phyloP scores from a whole-genome alignment of 2,797 vertebrate genomes.

The Rhinoraja longicauda region DNA sequence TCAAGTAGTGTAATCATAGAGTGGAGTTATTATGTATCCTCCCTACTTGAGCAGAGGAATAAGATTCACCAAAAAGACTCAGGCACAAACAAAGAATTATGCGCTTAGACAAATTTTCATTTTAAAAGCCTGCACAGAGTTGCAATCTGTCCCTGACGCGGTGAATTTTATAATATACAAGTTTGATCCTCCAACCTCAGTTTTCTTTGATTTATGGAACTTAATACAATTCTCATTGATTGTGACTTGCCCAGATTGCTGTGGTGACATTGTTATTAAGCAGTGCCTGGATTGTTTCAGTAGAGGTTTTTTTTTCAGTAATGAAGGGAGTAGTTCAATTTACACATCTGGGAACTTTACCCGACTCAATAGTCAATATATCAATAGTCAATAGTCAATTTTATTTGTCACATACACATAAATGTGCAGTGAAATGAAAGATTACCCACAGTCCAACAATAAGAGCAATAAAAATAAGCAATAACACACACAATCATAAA shows the following conservation, averaged over 20 bases:
- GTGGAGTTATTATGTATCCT: background rate
- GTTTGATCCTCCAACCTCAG: background rate
- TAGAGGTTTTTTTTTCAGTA: background rate
- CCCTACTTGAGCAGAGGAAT: background rate
- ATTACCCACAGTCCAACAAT: too few relatives aligned
- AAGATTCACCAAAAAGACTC: background rate
- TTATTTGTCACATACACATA: too few relatives aligned
- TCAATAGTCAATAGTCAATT: too few relatives aligned
- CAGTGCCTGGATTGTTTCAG: background rate
- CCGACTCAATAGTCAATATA: too few relatives aligned
- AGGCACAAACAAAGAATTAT: constrained; percentile 10
- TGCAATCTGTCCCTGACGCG: background rate
- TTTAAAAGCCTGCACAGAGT: constrained; percentile 8
- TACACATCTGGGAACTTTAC: background rate
- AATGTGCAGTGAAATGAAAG: too few relatives aligned
- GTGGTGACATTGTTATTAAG: background rate
- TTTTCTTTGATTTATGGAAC: background rate
- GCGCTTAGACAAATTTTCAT: background rate
- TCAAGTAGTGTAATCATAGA: constrained; percentile 21
- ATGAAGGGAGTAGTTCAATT: background rate
- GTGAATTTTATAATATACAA: background rate
- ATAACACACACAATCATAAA: too few relatives aligned
- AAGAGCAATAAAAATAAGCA: too few relatives aligned
- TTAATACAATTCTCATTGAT: background rate
- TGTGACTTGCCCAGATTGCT: background rate